A percentile compares a stretch with the other conserved stretches of the same genome.
Conservation (phyloP, 1,140 invertebrate species). For the Papilio glaucus region DNA sequence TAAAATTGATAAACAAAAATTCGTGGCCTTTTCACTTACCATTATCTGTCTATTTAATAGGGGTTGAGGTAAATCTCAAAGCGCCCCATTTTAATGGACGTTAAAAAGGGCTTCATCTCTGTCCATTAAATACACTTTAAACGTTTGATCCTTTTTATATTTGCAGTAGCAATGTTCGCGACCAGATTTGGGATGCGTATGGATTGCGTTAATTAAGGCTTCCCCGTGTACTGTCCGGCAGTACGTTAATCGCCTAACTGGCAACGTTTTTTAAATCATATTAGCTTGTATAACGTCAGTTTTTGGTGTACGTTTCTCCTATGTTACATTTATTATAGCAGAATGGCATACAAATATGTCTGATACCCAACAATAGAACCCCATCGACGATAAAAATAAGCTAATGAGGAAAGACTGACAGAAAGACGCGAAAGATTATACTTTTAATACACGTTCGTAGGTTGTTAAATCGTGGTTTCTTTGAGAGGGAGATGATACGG, state of each 20-base stretch:
- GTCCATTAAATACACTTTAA: constrained; percentile 83
- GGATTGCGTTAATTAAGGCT: constrained; percentile 68
- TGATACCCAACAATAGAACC: too few species aligned
- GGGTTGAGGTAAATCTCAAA: constrained; percentile 74
- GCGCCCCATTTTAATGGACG: constrained; percentile 76
- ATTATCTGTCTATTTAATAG: constrained; percentile 55
- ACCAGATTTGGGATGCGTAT: constrained; percentile 59
- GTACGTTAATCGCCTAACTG: constrained; percentile 19
- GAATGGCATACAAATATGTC: too few species aligned
- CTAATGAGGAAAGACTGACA: too few species aligned
- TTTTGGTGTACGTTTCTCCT: constrained; percentile 28
- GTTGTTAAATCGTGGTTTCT: too few species aligned
- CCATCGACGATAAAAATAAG: too few species aligned
- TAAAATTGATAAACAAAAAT: constrained; percentile 25
- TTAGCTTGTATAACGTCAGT: background rate
- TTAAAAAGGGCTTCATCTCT: constrained; percentile 77
- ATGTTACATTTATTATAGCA: too few species aligned
- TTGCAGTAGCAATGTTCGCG: constrained; percentile 71
- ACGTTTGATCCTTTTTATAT: constrained; percentile 83
- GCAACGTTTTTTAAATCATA: constrained; percentile 13
- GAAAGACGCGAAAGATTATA: too few species aligned
- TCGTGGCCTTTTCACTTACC: constrained; percentile 61
- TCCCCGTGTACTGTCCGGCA: constrained; percentile 41
- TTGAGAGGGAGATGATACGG: too few species aligned
- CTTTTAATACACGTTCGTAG: too few species aligned